A percentile compares a stretch with the other conserved stretches of the same genome.
Evolutionary conservation across 2,113 vertebrate genomes (phyloP).

Genomic region (Acrocephalus kingi): DNA sequence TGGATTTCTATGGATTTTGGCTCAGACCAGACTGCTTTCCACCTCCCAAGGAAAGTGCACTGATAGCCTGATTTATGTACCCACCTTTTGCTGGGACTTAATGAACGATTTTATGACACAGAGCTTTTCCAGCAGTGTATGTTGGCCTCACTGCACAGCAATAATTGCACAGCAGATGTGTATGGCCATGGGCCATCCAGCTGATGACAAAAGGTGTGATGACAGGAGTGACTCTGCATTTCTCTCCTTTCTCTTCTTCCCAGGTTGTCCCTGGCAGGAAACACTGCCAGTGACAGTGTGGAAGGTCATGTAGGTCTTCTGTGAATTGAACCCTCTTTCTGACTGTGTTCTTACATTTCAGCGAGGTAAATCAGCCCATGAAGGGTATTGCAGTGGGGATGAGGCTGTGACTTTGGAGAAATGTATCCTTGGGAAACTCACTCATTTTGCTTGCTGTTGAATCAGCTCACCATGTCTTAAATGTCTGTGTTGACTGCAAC

Average conservation of each 20-base stretch:
- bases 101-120: not conserved
- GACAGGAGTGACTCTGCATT: not conserved
- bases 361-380: not conserved
- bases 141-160: not conserved
- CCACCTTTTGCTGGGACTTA: not conserved
- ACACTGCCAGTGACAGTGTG: not conserved
- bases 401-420: not conserved
- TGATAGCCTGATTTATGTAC: not conserved
- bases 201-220: not conserved
- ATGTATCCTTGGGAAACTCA: not conserved
- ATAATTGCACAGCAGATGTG: not conserved
- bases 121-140: not conserved
- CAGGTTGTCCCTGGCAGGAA: not conserved
- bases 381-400: not conserved
- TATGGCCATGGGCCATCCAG: not conserved
- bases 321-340: not conserved
- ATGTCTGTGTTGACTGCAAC: not conserved
- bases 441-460: not conserved
- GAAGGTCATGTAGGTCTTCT: not conserved
- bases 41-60: not conserved
- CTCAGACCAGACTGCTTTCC: not conserved
- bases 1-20: constrained; percentile 36
- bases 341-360: not conserved
- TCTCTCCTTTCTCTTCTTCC: not conserved
- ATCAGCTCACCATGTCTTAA: not conserved